These are phyloP conservation scores for Megalonaias nervosa DNA, from an alignment of 1,140 invertebrate species.

Conservation along the genomic window DNA sequence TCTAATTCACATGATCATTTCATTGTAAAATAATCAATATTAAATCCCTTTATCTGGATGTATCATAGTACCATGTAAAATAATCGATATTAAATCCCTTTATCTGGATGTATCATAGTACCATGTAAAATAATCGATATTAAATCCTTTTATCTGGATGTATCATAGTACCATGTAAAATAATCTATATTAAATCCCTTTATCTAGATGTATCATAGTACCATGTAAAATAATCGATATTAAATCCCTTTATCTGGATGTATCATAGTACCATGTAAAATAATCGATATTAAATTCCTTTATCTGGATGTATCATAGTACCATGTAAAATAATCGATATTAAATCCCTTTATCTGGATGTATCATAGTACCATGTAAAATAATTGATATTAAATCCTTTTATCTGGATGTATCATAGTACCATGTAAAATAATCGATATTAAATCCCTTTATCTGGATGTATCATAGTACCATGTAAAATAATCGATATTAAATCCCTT, in stretches of 20 bases:
- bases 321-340: neutral
- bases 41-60: neutral
- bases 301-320: neutral
- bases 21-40: neutral
- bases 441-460: neutral
- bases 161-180: neutral
- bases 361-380: neutral
- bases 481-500: neutral
- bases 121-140: neutral
- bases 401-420: neutral
- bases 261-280: neutral
- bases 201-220: neutral
- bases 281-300: neutral
- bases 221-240: neutral
- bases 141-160: neutral
- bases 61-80: neutral
- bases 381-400: neutral
- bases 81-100: neutral
- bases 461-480: neutral
- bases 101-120: neutral
- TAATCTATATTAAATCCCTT: neutral
- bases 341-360: neutral
- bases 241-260: neutral
- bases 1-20: no score
- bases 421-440: neutral